Evolutionary conservation across 2,888 invertebrate genomes (phyloP).

Genomic region (Andrena dorsata): DNA sequence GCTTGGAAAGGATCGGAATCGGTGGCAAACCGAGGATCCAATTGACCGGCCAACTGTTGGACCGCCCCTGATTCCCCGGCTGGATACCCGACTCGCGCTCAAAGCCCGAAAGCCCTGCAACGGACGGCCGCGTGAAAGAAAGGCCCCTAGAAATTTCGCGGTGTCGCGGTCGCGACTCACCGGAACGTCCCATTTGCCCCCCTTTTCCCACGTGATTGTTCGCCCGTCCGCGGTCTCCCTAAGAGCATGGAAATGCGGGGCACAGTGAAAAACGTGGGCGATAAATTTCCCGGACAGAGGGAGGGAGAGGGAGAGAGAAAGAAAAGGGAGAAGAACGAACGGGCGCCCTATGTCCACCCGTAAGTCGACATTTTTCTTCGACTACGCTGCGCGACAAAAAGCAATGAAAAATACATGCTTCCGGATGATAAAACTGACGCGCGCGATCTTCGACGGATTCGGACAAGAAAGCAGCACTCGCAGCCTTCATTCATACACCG

Average conservation of each 20-base stretch:
- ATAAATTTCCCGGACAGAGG: slow-evolving; percentile 11
- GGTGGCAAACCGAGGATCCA: slow-evolving; percentile 56
- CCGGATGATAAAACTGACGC: too few species aligned
- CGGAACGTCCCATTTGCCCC: slow-evolving; percentile 8
- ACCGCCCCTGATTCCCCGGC: slow-evolving; percentile 48
- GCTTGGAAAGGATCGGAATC: slow-evolving; percentile 50
- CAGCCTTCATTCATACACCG: too few species aligned
- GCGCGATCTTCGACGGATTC: too few species aligned
- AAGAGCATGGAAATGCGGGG: background rate
- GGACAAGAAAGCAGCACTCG: too few species aligned
- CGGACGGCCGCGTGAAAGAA: slow-evolving; percentile 42
- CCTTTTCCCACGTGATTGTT: slow-evolving; percentile 9
- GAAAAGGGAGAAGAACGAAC: background rate
- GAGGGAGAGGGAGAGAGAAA: too few species aligned
- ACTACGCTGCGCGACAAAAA: too few species aligned
- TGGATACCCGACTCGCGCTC: slow-evolving; percentile 51
- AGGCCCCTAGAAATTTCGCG: slow-evolving; percentile 36
- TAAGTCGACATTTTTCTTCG: background rate
- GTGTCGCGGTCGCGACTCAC: slow-evolving; percentile 6
- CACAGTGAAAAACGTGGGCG: background rate
- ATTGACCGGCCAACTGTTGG: slow-evolving; percentile 57
- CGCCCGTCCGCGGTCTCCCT: background rate
- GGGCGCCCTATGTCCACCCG: background rate
- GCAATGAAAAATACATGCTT: too few species aligned
- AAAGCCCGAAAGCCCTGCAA: slow-evolving; percentile 46